phyloP scores from a whole-genome alignment of 2,888 invertebrate genomes.

The Fragum sueziense region DNA sequence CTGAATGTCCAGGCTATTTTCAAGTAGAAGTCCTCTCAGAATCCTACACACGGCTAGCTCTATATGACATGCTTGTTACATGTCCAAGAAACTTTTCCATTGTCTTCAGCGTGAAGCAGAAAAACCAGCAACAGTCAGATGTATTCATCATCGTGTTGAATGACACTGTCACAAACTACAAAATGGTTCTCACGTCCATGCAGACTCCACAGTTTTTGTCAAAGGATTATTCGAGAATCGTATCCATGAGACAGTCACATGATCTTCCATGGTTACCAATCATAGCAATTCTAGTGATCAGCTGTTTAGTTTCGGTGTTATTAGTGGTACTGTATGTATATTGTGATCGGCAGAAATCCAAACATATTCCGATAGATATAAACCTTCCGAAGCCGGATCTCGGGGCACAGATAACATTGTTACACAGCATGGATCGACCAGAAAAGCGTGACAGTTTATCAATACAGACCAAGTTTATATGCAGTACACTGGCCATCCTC shows the following conservation, averaged over 20 bases:
- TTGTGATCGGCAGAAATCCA: conserved; percentile 48
- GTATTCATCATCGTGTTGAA: conserved; percentile 71
- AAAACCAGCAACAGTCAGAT: conserved; percentile 72
- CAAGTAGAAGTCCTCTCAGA: conserved; percentile 74
- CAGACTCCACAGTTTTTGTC: conserved; percentile 66
- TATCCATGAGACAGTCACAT: conserved; percentile 18
- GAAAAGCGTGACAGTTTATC: conserved; percentile 35
- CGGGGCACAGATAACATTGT: conserved; percentile 56
- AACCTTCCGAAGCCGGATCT: conserved; percentile 48
- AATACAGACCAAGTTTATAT: conserved; percentile 62
- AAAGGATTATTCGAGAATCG: conserved; percentile 20
- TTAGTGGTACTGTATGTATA: conserved; percentile 56
- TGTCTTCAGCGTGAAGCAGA: conserved; percentile 42
- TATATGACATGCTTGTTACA: conserved; percentile 76
- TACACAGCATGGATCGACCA: conserved; percentile 61
- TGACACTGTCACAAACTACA: conserved; percentile 70
- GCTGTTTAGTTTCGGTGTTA: conserved; percentile 46
- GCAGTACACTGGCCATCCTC: conserved; percentile 65
- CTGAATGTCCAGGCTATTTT: conserved; percentile 76
- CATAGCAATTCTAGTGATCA: conserved; percentile 59
- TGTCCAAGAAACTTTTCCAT: conserved; percentile 73
- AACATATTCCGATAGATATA: conserved; percentile 43
- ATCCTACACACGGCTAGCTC: conserved; percentile 64
- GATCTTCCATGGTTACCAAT: conserved; percentile 70
- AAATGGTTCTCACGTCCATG: conserved; percentile 69